phyloP scores from a whole-genome alignment of 2,888 invertebrate genomes.

The Monoplex corrugatus region DNA sequence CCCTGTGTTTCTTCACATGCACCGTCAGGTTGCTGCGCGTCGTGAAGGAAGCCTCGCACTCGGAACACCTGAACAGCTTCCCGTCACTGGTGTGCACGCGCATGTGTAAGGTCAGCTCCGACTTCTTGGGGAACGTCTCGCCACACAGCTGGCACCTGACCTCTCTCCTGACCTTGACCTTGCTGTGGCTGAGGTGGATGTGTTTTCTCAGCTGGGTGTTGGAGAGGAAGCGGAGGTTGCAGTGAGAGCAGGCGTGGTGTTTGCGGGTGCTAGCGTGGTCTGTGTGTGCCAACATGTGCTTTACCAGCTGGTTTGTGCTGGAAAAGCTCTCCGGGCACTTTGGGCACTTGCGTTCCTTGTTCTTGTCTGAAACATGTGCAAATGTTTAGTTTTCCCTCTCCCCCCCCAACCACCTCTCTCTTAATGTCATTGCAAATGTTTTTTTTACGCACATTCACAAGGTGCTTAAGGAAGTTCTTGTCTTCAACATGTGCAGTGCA shows the following conservation, averaged over 20 bases:
- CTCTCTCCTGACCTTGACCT: background rate
- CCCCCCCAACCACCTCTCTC: too few species aligned
- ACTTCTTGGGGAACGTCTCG: background rate
- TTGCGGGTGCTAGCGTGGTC: background rate
- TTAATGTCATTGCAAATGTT: background rate
- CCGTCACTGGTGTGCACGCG: background rate
- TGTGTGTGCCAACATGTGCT: background rate
- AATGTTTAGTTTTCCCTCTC: background rate
- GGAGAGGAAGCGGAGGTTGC: conserved; percentile 14
- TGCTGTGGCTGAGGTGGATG: conserved; percentile 24
- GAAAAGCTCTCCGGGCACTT: conserved; percentile 23
- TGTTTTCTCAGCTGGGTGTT: background rate
- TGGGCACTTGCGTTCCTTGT: conserved; percentile 3
- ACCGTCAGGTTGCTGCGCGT: conserved; percentile 3
- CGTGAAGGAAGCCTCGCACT: conserved; percentile 38
- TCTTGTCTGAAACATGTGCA: too few species aligned
- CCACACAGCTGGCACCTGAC: background rate
- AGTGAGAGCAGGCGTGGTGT: conserved; percentile 11
- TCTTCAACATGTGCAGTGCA: background rate
- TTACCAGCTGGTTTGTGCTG: background rate
- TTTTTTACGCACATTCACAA: background rate
- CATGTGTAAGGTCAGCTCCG: conserved; percentile 14
- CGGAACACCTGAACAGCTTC: conserved; percentile 26
- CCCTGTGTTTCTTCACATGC: conserved; percentile 23
- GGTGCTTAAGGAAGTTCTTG: background rate